A percentile compares a stretch with the other conserved stretches of the same genome.
Evolutionary conservation across 64 coral and sea anemone genomes (phyloP).

Genomic region (Montipora capricornis): DNA sequence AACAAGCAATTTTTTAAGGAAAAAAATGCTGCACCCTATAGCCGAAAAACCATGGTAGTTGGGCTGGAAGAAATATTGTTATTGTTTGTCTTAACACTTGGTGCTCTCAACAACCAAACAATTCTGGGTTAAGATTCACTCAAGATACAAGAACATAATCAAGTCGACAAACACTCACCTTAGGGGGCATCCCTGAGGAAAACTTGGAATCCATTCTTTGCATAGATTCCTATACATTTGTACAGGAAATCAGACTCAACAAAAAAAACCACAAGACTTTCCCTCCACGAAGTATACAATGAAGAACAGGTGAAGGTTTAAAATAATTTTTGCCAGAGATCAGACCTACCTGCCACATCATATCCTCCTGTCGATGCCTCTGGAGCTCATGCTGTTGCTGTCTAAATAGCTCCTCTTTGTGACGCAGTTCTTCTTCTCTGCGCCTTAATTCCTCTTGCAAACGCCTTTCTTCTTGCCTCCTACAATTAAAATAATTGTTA

Average conservation of each 20-base stretch:
- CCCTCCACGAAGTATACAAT: background rate
- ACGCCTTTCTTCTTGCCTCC: constrained; percentile 70
- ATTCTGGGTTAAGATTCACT: too few species aligned
- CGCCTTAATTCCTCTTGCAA: constrained; percentile 51
- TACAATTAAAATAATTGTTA: background rate
- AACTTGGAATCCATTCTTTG: background rate
- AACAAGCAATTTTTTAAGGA: too few species aligned
- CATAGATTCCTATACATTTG: constrained; percentile 3
- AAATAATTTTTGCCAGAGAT: background rate
- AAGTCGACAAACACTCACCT: constrained; percentile 12
- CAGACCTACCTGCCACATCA: background rate
- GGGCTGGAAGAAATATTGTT: too few species aligned
- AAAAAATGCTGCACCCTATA: too few species aligned
- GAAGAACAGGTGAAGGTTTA: background rate
- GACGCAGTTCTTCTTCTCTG: constrained; percentile 48
- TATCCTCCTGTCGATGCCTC: constrained; percentile 55
- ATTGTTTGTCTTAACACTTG: too few species aligned
- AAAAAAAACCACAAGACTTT: background rate
- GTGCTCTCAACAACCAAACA: too few species aligned
- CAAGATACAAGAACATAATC: background rate
- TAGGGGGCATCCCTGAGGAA: constrained; percentile 51
- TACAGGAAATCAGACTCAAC: background rate
- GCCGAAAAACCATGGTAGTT: too few species aligned
- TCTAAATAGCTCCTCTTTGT: constrained; percentile 61
- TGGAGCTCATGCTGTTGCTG: constrained; percentile 64